A percentile compares a stretch with the other conserved stretches of the same genome.
Evolutionary conservation across 2,797 vertebrate genomes (phyloP).

Genomic region (Lycodopsis pacificus): DNA sequence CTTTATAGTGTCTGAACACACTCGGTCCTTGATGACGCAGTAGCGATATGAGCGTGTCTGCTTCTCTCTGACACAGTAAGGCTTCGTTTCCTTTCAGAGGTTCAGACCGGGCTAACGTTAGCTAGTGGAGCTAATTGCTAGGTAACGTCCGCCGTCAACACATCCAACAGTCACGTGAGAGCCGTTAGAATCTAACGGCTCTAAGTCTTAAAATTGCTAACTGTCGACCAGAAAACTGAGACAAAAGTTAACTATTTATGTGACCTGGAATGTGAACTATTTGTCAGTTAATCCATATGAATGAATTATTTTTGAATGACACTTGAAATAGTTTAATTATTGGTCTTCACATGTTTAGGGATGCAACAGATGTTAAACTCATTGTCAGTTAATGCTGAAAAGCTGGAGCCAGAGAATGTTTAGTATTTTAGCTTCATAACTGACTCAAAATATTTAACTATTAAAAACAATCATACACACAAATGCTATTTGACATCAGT

Average conservation of each 20-base stretch:
- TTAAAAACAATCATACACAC: neutral
- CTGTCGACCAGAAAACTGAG: too few relatives aligned
- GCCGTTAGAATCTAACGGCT: neutral
- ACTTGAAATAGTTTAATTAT: neutral
- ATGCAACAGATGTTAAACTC: neutral
- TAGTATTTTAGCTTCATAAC: neutral
- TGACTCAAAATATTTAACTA: neutral
- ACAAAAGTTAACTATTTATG: neutral
- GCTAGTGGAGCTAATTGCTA: conserved; percentile 21
- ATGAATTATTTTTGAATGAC: neutral
- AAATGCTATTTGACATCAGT: neutral
- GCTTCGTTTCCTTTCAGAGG: neutral
- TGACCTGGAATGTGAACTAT: neutral
- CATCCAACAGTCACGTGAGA: neutral
- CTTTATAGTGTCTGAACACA: neutral
- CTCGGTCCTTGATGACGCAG: neutral
- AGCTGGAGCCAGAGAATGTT: neutral
- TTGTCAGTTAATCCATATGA: neutral
- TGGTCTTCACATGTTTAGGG: neutral
- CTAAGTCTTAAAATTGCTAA: too few relatives aligned
- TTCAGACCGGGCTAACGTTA: conserved; percentile 42
- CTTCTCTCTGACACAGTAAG: conserved; percentile 51
- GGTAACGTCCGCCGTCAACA: conserved; percentile 49
- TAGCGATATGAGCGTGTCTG: neutral
- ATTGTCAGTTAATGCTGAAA: neutral